Evolutionary conservation across 2,888 invertebrate genomes (phyloP).

Genomic region (Corbicula japonica): DNA sequence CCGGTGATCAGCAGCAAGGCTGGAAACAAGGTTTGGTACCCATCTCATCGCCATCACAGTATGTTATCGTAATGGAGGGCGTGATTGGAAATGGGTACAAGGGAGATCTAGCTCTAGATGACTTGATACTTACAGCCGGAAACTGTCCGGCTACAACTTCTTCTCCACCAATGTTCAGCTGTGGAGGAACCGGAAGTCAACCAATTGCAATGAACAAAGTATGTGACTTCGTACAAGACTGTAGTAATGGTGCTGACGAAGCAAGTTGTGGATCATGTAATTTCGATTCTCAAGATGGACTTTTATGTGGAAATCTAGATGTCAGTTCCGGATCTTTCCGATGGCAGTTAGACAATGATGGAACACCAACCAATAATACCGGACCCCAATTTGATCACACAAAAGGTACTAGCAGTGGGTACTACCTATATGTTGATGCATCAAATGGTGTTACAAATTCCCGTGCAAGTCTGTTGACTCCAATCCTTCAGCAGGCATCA

Average conservation of each 20-base stretch:
- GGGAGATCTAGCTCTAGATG: constrained; percentile 82
- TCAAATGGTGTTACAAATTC: constrained; percentile 71
- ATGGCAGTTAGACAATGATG: constrained; percentile 74
- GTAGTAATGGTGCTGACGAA: constrained; percentile 78
- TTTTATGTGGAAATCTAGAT: constrained; percentile 76
- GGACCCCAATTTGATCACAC: constrained; percentile 81
- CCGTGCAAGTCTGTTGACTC: constrained; percentile 72
- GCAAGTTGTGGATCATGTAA: constrained; percentile 80
- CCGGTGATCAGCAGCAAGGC: constrained; percentile 71
- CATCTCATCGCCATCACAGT: constrained; percentile 63
- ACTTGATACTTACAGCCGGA: constrained; percentile 72
- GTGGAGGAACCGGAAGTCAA: constrained; percentile 50
- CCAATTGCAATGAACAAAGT: constrained; percentile 67
- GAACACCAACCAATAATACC: constrained; percentile 69
- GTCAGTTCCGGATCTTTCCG: constrained; percentile 75
- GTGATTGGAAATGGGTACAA: constrained; percentile 69
- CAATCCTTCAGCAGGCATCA: constrained; percentile 88
- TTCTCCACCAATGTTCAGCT: constrained; percentile 58
- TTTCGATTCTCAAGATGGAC: constrained; percentile 67
- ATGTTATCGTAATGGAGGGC: constrained; percentile 75
- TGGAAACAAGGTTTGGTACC: constrained; percentile 76
- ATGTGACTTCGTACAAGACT: constrained; percentile 81
- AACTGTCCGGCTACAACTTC: constrained; percentile 67
- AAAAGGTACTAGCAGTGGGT: constrained; percentile 79
- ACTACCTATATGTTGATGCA: constrained; percentile 93